Conservation (phyloP, 2,888 invertebrate species). For the Xestia ashworthii region DNA sequence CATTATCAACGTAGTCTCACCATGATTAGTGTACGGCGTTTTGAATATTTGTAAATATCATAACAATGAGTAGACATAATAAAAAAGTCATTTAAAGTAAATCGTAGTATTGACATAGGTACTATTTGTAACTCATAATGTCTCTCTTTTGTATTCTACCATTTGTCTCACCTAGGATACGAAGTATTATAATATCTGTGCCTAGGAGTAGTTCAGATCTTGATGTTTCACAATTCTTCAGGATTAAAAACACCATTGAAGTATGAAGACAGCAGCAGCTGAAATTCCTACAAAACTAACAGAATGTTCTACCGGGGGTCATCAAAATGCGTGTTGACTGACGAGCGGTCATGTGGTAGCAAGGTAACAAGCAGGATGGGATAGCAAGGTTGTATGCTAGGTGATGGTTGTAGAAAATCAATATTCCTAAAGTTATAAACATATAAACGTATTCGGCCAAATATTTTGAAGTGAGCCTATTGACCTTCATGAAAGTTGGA, state of each 20-base stretch:
- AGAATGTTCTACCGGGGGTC: not conserved
- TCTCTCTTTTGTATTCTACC: not conserved
- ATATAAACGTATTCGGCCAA: not conserved
- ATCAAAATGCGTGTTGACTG: constrained; percentile 4
- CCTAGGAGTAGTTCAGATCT: not conserved
- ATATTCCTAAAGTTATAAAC: not conserved
- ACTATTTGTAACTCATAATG: too few species aligned
- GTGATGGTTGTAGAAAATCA: not conserved
- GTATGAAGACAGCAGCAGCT: not conserved
- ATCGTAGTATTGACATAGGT: too few species aligned
- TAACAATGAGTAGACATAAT: not conserved
- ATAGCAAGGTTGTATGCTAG: not conserved
- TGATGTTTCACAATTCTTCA: not conserved
- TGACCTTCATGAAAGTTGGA: constrained; percentile 5
- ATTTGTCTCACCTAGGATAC: too few species aligned
- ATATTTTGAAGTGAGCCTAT: constrained; percentile 5
- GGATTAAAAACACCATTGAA: not conserved
- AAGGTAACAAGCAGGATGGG: constrained; percentile 10
- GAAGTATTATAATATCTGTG: too few species aligned
- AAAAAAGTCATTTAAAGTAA: too few species aligned
- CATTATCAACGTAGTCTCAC: not conserved
- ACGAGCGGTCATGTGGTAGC: constrained; percentile 26
- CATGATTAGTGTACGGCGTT: not conserved
- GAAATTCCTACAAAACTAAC: constrained; percentile 10
- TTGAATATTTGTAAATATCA: not conserved